Percentiles rank a stretch among this genome's conserved stretches.
These are phyloP conservation scores for Myotis planiceps DNA, from an alignment of 2,797 vertebrate genomes.

Conservation along the genomic window DNA sequence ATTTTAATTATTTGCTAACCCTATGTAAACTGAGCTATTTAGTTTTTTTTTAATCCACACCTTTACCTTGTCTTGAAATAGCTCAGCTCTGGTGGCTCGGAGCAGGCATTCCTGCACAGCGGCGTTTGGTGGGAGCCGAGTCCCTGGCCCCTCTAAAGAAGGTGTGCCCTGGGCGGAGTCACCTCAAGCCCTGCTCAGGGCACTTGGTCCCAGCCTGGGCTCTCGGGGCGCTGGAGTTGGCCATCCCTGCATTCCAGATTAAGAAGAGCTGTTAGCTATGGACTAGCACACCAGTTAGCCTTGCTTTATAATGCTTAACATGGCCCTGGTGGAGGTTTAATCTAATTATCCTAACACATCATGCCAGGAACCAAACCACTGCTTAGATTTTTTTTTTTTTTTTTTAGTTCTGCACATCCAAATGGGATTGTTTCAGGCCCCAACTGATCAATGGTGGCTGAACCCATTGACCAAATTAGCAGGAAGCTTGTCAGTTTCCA, in stretches of 20 bases:
- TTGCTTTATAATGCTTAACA: not conserved
- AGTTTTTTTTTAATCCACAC: not conserved
- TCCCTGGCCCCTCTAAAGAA: accelerated
- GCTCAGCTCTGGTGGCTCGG: too few relatives aligned
- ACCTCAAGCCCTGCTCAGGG: not conserved
- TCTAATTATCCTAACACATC: not conserved
- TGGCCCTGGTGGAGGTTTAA: not conserved
- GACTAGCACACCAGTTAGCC: not conserved
- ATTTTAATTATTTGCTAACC: not conserved
- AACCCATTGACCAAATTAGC: not conserved
- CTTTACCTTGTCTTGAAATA: not conserved
- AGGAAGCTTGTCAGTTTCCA: not conserved
- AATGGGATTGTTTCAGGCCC: not conserved
- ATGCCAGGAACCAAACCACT: not conserved
- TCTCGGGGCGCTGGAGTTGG: not conserved
- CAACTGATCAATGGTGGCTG: not conserved
- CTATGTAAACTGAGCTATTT: not conserved
- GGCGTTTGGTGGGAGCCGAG: not conserved
- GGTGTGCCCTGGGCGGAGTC: not conserved
- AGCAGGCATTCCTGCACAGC: not conserved
- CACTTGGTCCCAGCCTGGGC: too few relatives aligned
- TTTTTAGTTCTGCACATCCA: not conserved
- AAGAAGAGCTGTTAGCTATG: not conserved
- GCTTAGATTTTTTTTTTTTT: not conserved
- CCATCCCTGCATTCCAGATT: not conserved